These are phyloP conservation scores for Encarsia formosa DNA, from an alignment of 2,888 invertebrate genomes.

Conservation along the genomic window DNA sequence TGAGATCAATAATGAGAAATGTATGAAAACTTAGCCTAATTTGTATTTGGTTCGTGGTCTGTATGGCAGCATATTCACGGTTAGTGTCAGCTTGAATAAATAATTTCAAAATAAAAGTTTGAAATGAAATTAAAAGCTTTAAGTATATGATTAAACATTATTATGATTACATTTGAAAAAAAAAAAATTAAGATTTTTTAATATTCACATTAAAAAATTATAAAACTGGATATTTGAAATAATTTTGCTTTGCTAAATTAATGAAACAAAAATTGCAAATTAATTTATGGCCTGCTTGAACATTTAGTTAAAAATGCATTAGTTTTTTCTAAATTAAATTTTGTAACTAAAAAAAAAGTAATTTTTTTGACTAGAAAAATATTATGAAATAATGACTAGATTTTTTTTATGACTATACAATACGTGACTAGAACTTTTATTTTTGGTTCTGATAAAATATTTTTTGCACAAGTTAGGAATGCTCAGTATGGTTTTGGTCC, in stretches of 20 bases:
- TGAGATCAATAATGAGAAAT: conserved; percentile 5
- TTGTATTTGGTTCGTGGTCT: conserved; percentile 31
- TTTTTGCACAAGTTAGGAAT: conserved; percentile 5
- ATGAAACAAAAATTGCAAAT: conserved; percentile 42
- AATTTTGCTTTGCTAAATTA: not conserved
- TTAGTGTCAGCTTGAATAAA: conserved; percentile 29
- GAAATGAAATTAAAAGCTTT: conserved; percentile 10
- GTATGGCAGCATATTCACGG: conserved; percentile 43
- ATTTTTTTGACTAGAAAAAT: conserved; percentile 20
- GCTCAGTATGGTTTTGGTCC: conserved; percentile 9
- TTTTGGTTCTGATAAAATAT: too few species aligned
- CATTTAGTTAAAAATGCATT: conserved; percentile 17
- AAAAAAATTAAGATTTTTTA: too few species aligned
- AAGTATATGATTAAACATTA: not conserved
- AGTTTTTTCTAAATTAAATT: too few species aligned
- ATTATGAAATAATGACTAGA: conserved; percentile 24
- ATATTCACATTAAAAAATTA: too few species aligned
- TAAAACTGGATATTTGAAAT: not conserved
- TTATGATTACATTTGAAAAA: too few species aligned
- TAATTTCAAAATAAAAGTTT: conserved; percentile 14
- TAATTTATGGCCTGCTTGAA: conserved; percentile 44
- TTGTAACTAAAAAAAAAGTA: conserved; percentile 2
- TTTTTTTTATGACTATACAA: too few species aligned
- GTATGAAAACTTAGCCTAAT: conserved; percentile 15
- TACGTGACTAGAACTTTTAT: too few species aligned